Percentiles rank a stretch among this genome's conserved stretches.
Conservation (phyloP, 30 jellyfish, hydroid and myxozoan genomes). For the Cassiopea xamachana region DNA sequence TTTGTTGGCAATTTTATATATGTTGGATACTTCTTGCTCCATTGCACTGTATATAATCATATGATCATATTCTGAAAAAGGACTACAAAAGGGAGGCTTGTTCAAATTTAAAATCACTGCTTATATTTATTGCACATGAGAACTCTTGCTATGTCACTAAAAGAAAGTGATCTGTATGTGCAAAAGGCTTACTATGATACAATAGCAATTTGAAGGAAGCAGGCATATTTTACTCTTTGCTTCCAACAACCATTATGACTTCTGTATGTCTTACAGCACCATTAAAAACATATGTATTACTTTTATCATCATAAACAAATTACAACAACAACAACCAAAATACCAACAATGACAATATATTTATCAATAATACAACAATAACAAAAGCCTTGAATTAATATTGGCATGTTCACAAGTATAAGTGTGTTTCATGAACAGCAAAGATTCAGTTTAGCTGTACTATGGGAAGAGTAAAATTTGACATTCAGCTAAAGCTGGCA, state of each 20-base stretch:
- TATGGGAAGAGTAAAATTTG: neutral
- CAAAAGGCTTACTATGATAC: neutral
- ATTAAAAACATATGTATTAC: neutral
- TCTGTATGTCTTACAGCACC: neutral
- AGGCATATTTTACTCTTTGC: neutral
- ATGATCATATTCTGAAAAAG: neutral
- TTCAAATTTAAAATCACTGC: neutral
- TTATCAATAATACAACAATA: neutral
- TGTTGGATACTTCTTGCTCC: neutral
- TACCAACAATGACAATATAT: neutral
- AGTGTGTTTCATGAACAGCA: neutral
- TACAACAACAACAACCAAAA: neutral
- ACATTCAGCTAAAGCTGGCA: neutral
- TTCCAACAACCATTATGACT: neutral
- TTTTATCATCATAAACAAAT: neutral
- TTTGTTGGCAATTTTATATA: neutral
- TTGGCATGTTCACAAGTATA: neutral
- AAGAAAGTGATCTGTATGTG: neutral
- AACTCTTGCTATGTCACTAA: neutral
- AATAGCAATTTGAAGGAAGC: neutral
- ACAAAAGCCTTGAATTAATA: neutral
- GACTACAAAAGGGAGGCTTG: neutral
- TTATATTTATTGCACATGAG: neutral
- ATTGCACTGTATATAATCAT: neutral
- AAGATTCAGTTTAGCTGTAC: neutral